Conservation (phyloP, 2,797 vertebrate genomes). For the Eospalax fontanierii region DNA sequence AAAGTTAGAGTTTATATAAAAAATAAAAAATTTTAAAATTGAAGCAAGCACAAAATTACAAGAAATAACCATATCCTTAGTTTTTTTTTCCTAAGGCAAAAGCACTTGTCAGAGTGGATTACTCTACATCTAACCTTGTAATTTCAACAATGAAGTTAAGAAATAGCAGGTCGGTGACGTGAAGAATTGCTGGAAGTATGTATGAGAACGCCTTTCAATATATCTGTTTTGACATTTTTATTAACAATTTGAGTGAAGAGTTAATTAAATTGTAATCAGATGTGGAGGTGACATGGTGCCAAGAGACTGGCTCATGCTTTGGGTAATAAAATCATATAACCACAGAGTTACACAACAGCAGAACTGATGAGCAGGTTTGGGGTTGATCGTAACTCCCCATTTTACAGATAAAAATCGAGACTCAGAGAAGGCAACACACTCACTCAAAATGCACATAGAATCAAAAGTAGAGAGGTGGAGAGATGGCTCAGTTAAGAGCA, state of each 20-base stretch:
- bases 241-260: conserved; percentile 71
- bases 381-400: background rate
- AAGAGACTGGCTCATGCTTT: conserved; percentile 6
- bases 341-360: background rate
- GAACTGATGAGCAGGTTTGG: background rate
- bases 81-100: conserved; percentile 16
- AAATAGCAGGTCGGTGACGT: conserved; percentile 33
- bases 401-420: conserved; percentile 53
- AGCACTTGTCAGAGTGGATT: conserved; percentile 3
- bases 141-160: conserved; percentile 57
- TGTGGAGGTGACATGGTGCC: conserved; percentile 36
- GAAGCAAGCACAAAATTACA: conserved; percentile 38
- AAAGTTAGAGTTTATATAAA: conserved; percentile 29
- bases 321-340: background rate
- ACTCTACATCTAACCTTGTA: conserved; percentile 62
- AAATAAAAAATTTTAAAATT: conserved; percentile 62
- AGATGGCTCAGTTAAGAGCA: too few relatives aligned
- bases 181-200: conserved; percentile 6
- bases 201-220: conserved; percentile 49
- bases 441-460: background rate
- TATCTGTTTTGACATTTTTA: conserved; percentile 80
- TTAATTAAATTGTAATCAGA: conserved; percentile 80
- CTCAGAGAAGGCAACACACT: background rate
- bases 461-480: too few relatives aligned
- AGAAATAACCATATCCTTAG: background rate